phyloP scores from a whole-genome alignment of 2,888 invertebrate species.

The Buathra laborator region DNA sequence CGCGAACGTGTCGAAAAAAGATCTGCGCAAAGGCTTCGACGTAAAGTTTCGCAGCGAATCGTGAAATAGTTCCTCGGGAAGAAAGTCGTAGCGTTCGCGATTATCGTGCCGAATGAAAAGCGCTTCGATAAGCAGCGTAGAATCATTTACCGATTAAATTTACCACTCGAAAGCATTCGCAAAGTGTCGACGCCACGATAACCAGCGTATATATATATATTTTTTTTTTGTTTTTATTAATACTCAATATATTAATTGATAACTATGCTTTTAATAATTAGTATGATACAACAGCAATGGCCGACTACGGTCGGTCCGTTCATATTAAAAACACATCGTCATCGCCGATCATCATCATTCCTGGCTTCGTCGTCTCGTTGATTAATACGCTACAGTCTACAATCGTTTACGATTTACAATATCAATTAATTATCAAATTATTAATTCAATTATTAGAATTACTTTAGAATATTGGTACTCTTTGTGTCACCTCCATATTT shows the following conservation, averaged over 20 bases:
- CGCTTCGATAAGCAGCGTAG: constrained; percentile 13
- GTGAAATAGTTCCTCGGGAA: constrained; percentile 9
- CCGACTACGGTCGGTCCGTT: constrained; percentile 72
- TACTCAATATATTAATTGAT: constrained; percentile 66
- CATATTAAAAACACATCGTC: constrained; percentile 79
- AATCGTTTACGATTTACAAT: constrained; percentile 84
- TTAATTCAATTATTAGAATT: constrained; percentile 85
- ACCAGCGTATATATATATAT: constrained; percentile 70
- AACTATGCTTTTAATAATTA: constrained; percentile 74
- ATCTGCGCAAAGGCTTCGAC: constrained; percentile 1
- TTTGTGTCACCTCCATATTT: constrained; percentile 79
- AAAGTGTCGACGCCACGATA: constrained; percentile 71
- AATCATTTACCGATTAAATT: constrained; percentile 8
- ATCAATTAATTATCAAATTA: constrained; percentile 85
- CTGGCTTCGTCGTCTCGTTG: constrained; percentile 76
- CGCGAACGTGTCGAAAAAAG: neutral
- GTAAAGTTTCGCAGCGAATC: neutral
- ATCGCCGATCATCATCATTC: constrained; percentile 67
- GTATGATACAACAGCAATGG: constrained; percentile 82
- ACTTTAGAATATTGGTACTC: constrained; percentile 85
- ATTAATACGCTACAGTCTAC: constrained; percentile 83
- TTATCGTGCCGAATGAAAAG: constrained; percentile 28
- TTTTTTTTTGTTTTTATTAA: constrained; percentile 67
- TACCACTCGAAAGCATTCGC: constrained; percentile 29
- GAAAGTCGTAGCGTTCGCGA: constrained; percentile 9